Base-by-base conservation (phyloP, 2,888 invertebrate genomes). In the Antheraea assamensis region DNA sequence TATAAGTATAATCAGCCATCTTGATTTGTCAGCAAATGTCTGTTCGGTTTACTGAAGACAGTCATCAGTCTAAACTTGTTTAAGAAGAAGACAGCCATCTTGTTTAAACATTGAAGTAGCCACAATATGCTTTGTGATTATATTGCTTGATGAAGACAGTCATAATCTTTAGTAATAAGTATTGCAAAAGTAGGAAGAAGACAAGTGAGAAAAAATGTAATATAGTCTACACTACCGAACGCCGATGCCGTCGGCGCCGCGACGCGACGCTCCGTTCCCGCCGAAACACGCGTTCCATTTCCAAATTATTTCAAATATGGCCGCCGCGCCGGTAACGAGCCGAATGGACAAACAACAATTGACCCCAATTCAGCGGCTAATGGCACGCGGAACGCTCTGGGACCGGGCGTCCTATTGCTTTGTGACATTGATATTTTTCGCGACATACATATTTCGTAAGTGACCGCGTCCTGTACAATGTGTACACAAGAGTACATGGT, bases 221-320 rank as follows among this genome's bases (percentile, higher is more conserved):
- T 42, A 42, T 64, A 30, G 27, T 66, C 64, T 66, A 66, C n/a
- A n/a, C 15, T 1, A 66, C n/a, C n/a, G 64, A 61, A 24, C 30
- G 64, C 30, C 42, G 42, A 42, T 13, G 42, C 78, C 24, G n/a
- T 24, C 58, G 24, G 7, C 58, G 24, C 13, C 24, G 3, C 58
- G 58, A 17, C 77, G 76, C n/a, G n/a, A n/a, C 77, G 79, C 80
- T 78, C 77, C 76, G 75, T 35, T 68, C 68, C 68, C 68, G 68
- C 68, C 35, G 68, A 68, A 68, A 68, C 74, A 74, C 81, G 85
- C 86, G 88, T 86, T 85, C 88, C 88, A 87, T 88, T 88, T 87
- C 87, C 88, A 85, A 90, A 90, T 89, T 85, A 88, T 88, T 88
- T 88, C 88, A 86, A 90, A 89, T 83, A 90, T 90, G 90, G 90